A percentile compares a stretch with the other conserved stretches of the same genome.
phyloP scores from a whole-genome alignment of 2,797 vertebrate genomes.

The Hemitrygon akajei region DNA sequence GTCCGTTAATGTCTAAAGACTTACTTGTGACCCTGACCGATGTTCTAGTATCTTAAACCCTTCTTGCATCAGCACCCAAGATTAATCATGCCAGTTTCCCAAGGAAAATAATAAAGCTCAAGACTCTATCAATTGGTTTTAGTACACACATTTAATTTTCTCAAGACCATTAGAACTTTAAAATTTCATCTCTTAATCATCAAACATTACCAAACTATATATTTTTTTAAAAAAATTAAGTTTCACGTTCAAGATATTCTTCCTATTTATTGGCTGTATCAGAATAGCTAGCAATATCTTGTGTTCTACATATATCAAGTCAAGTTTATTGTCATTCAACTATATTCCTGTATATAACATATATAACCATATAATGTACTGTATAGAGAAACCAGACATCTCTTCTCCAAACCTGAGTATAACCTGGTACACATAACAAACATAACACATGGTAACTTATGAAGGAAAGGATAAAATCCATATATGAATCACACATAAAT shows the following conservation, averaged over 20 bases:
- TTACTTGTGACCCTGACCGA: neutral
- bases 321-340: too few relatives aligned
- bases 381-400: too few relatives aligned
- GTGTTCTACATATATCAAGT: neutral
- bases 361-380: too few relatives aligned
- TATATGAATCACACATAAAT: too few relatives aligned
- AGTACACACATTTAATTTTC: neutral
- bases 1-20: neutral
- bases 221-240: neutral
- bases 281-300: neutral
- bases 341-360: too few relatives aligned
- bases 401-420: too few relatives aligned
- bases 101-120: too few relatives aligned
- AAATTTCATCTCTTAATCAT: neutral
- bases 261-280: neutral
- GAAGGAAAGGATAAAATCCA: too few relatives aligned
- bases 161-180: neutral
- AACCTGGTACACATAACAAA: too few relatives aligned
- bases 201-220: neutral
- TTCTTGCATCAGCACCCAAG: neutral
- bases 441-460: too few relatives aligned
- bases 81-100: neutral
- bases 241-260: neutral
- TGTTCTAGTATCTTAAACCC: neutral
- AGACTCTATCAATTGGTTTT: neutral